phyloP scores from a whole-genome alignment of 1,140 invertebrate species.

The Phenacoccus solenopsis region DNA sequence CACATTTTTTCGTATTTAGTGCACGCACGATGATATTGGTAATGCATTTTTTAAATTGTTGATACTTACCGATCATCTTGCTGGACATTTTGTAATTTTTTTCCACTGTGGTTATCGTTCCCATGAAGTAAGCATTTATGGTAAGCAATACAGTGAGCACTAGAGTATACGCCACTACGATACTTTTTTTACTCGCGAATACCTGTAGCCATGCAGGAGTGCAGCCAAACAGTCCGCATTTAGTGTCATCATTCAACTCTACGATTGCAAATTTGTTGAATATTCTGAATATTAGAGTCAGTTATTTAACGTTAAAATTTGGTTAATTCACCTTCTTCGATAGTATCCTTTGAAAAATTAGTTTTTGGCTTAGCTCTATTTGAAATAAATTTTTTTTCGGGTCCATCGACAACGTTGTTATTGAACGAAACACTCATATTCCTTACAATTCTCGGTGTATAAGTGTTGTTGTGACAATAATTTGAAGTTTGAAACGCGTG shows the following conservation, averaged over 20 bases:
- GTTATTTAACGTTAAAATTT: neutral
- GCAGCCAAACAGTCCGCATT: constrained; percentile 47
- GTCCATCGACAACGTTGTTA: too few relatives aligned
- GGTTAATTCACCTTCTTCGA: too few relatives aligned
- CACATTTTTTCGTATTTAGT: too few relatives aligned
- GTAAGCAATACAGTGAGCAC: constrained; percentile 58
- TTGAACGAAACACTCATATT: too few relatives aligned
- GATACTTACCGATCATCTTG: constrained; percentile 49
- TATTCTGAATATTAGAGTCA: neutral
- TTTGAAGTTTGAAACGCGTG: too few relatives aligned
- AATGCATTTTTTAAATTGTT: neutral
- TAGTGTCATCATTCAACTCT: constrained; percentile 35
- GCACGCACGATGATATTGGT: too few relatives aligned
- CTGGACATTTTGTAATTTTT: constrained; percentile 68
- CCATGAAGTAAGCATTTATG: constrained; percentile 61
- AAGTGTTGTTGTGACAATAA: too few relatives aligned
- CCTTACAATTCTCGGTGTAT: too few relatives aligned
- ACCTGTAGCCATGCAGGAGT: constrained; percentile 43
- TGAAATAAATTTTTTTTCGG: too few relatives aligned
- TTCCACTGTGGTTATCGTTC: constrained; percentile 64
- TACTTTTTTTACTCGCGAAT: constrained; percentile 62
- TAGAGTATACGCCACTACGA: constrained; percentile 56
- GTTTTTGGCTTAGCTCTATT: too few relatives aligned
- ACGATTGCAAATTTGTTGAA: neutral
- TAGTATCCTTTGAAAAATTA: too few relatives aligned